Conservation (phyloP, 2,797 vertebrate genomes). For the Neostethus bicornis region DNA sequence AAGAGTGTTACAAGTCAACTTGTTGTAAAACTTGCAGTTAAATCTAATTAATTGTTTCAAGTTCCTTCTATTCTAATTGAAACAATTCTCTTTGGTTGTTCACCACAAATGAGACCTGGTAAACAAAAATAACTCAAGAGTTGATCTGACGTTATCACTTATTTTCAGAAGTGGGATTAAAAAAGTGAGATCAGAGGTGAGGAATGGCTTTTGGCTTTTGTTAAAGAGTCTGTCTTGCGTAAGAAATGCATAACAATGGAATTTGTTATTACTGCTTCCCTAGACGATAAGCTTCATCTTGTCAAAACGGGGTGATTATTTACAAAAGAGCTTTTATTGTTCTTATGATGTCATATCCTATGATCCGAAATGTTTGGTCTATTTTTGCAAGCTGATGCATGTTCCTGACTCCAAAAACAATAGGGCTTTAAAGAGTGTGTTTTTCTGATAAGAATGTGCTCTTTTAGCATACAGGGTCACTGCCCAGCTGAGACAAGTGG, state of each 20-base stretch:
- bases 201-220: background rate
- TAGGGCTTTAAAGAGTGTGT: slow-evolving; percentile 35
- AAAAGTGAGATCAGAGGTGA: background rate
- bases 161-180: background rate
- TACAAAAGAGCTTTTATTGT: slow-evolving; percentile 32
- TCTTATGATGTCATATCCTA: slow-evolving; percentile 62
- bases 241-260: slow-evolving; percentile 3
- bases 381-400: slow-evolving; percentile 63
- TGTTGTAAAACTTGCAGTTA: background rate
- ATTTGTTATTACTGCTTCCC: slow-evolving; percentile 17
- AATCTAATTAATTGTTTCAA: too few species aligned
- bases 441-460: slow-evolving; percentile 59
- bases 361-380: slow-evolving; percentile 66
- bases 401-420: slow-evolving; percentile 67
- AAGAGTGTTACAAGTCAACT: slow-evolving; percentile 6
- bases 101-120: background rate
- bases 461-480: slow-evolving; percentile 24
- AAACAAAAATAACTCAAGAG: background rate
- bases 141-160: slow-evolving; percentile 1
- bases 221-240: background rate
- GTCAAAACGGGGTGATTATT: slow-evolving; percentile 18
- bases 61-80: slow-evolving; percentile 1
- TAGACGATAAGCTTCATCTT: slow-evolving; percentile 6
- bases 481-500: slow-evolving; percentile 39
- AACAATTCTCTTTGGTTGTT: background rate